Conservation (phyloP, 2,797 vertebrate genomes). For the Salmo trutta region DNA sequence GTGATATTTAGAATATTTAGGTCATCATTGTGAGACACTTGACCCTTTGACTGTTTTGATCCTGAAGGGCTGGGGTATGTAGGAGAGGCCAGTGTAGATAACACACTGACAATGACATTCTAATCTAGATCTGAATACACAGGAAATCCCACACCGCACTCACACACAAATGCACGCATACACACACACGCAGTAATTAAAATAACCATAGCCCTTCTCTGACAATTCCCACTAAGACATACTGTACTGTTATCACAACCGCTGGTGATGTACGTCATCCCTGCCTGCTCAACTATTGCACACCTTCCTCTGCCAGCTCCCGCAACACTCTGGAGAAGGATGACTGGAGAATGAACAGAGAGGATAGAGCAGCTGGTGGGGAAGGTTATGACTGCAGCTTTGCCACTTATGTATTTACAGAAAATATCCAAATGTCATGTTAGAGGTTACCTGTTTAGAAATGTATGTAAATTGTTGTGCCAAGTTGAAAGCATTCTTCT, state of each 20-base stretch:
- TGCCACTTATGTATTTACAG: background rate
- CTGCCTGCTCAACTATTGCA: background rate
- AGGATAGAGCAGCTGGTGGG: no score
- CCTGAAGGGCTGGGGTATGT: background rate
- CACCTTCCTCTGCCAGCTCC: background rate
- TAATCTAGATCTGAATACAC: background rate
- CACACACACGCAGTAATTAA: background rate
- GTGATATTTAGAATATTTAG: background rate
- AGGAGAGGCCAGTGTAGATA: background rate
- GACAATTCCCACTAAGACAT: background rate
- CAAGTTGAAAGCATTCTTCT: conserved; percentile 17
- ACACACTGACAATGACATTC: background rate
- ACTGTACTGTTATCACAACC: background rate
- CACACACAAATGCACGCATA: background rate
- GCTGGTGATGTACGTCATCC: background rate
- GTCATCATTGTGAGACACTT: background rate
- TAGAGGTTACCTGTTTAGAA: background rate
- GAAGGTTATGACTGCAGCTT: background rate
- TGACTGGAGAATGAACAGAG: no score
- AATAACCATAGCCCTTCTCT: background rate
- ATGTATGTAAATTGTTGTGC: background rate
- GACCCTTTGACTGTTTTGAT: background rate
- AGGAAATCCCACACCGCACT: background rate
- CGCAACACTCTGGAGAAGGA: background rate
- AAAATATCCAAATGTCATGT: background rate